These are phyloP conservation scores for Ceyx margarethae DNA, from an alignment of 2,113 vertebrate genomes.

Conservation along the genomic window DNA sequence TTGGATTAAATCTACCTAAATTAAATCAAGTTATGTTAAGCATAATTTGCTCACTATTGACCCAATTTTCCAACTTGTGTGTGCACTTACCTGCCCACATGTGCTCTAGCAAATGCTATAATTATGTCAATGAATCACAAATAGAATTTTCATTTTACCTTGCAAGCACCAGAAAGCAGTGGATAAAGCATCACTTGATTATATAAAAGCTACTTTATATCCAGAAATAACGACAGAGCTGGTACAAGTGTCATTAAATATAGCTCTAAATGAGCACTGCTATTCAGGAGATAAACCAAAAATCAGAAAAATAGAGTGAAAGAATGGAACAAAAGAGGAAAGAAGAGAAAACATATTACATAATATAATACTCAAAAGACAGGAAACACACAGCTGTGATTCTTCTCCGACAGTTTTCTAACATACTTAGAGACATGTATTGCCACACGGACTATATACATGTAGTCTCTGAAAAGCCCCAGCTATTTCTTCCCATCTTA, in stretches of 20 bases:
- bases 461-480: background rate
- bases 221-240: conserved; percentile 30
- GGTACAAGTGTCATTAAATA: background rate
- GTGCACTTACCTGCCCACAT: conserved; percentile 16
- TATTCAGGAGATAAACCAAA: background rate
- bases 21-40: conserved; percentile 6
- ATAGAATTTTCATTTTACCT: conserved; percentile 37
- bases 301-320: background rate
- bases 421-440: background rate
- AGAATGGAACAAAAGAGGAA: background rate
- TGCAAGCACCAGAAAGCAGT: background rate
- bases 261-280: background rate
- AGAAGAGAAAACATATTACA: background rate
- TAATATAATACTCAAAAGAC: background rate
- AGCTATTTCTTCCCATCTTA: background rate
- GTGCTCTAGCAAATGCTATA: conserved; percentile 10
- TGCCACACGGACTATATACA: background rate
- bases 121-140: conserved; percentile 53
- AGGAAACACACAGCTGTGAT: background rate
- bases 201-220: conserved; percentile 46
- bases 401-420: background rate
- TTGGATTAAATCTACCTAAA: background rate
- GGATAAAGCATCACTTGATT: conserved; percentile 31
- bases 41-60: conserved; percentile 20
- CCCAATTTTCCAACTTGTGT: conserved; percentile 25